Evolutionary conservation across 2,888 invertebrate genomes (phyloP).

Genomic region (Tetramorium bicarinatum): DNA sequence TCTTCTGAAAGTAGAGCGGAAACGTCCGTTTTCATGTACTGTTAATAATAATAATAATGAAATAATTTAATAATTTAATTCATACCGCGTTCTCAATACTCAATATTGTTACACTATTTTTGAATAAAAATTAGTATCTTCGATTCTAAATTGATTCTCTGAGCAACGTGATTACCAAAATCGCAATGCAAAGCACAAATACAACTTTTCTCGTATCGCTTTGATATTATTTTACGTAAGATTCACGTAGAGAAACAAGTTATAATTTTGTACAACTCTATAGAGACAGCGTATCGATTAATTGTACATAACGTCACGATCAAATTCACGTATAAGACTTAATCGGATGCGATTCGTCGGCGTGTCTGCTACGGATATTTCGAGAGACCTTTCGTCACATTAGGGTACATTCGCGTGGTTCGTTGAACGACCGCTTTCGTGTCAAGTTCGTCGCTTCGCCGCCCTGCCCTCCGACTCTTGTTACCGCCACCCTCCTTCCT

Average conservation of each 20-base stretch:
- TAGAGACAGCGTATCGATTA: neutral
- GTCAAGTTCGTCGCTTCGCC: constrained; percentile 54
- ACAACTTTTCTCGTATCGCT: neutral
- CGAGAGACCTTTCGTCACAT: constrained; percentile 60
- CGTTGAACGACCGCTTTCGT: constrained; percentile 61
- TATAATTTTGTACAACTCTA: neutral
- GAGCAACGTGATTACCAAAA: neutral
- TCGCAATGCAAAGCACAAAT: neutral
- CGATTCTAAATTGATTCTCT: neutral
- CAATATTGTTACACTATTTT: too few relatives aligned
- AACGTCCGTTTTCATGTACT: too few relatives aligned
- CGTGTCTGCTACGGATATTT: neutral
- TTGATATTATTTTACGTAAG: neutral
- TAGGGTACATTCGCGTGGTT: constrained; percentile 62
- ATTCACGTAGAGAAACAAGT: neutral
- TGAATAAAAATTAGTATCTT: neutral
- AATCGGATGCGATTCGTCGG: constrained; percentile 6
- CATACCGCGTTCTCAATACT: too few relatives aligned
- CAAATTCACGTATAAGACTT: neutral
- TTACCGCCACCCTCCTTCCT: constrained; percentile 66
- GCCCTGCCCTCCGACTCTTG: constrained; percentile 62
- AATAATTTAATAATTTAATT: too few relatives aligned
- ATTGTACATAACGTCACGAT: neutral
- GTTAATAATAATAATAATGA: too few relatives aligned
- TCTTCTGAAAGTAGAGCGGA: too few relatives aligned